Evolutionary conservation across 2,888 invertebrate genomes (phyloP).

Genomic region (Drosophila engyochracea): DNA sequence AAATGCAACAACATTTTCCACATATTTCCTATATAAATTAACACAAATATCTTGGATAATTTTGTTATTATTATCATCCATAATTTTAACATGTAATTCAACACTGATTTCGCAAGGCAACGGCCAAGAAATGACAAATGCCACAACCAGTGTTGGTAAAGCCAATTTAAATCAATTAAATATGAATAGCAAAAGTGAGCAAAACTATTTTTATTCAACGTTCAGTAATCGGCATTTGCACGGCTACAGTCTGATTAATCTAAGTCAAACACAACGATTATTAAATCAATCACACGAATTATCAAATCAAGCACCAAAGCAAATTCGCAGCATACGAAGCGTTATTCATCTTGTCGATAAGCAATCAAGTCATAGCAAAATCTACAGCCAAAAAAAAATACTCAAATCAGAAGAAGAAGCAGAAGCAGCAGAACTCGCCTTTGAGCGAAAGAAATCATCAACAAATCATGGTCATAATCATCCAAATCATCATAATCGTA

Average conservation of each 20-base stretch:
- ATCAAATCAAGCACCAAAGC: not conserved
- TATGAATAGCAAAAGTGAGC: constrained; percentile 8
- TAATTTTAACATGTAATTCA: constrained; percentile 39
- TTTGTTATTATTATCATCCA: constrained; percentile 52
- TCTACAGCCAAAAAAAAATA: not conserved
- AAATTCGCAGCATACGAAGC: not conserved
- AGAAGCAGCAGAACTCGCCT: not conserved
- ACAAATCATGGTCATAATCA: not conserved
- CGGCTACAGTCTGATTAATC: constrained; percentile 67
- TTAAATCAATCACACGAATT: constrained; percentile 2
- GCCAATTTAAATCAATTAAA: constrained; percentile 7
- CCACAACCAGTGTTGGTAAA: constrained; percentile 14
- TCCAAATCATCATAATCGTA: not conserved
- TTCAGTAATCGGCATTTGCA: constrained; percentile 24
- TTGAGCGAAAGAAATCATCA: not conserved
- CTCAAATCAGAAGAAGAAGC: not conserved
- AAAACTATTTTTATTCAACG: constrained; percentile 8
- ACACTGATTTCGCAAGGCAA: constrained; percentile 37
- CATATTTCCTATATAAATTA: constrained; percentile 45
- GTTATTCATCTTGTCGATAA: not conserved
- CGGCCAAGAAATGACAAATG: constrained; percentile 27
- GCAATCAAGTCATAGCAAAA: not conserved
- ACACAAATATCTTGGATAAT: constrained; percentile 56
- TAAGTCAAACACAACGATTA: constrained; percentile 42
- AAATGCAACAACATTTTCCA: constrained; percentile 5